Evolutionary conservation across 2,797 vertebrate genomes (phyloP).

Genomic region (Momotus momota): DNA sequence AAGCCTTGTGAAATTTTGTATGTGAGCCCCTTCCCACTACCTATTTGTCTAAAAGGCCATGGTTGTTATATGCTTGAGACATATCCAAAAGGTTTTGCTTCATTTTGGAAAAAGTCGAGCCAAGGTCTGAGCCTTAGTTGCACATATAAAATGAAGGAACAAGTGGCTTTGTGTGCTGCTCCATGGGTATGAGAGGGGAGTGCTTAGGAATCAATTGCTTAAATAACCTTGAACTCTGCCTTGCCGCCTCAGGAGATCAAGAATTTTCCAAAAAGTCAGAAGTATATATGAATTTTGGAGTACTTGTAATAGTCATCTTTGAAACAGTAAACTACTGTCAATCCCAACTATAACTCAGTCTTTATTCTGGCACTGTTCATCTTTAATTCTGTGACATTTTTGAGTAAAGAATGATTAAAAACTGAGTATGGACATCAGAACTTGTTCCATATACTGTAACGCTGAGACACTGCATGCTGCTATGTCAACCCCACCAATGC

Average conservation of each 20-base stretch:
- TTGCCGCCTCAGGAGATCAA: not conserved
- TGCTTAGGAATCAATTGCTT: not conserved
- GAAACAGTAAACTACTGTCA: conserved; percentile 2
- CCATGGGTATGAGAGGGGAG: accelerated
- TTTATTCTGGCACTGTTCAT: not conserved
- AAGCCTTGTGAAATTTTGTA: not conserved
- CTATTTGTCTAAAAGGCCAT: not conserved
- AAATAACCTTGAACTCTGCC: not conserved
- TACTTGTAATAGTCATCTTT: not conserved
- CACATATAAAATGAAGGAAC: not conserved
- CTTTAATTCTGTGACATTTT: conserved; percentile 7
- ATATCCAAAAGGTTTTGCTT: not conserved
- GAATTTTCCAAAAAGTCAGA: not conserved
- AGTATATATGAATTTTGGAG: not conserved
- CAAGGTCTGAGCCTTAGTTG: not conserved
- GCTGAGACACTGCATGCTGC: not conserved
- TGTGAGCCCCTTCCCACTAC: not conserved
- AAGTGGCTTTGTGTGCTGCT: not conserved
- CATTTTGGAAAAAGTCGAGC: not conserved
- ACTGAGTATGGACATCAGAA: not conserved
- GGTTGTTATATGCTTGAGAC: not conserved
- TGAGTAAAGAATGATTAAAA: conserved; percentile 27
- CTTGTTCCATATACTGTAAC: conserved; percentile 5
- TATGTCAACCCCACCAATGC: conserved; percentile 5
- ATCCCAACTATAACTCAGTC: not conserved